Evolutionary conservation across 1,140 invertebrate genomes (phyloP).

Genomic region (Pinna nobilis): DNA sequence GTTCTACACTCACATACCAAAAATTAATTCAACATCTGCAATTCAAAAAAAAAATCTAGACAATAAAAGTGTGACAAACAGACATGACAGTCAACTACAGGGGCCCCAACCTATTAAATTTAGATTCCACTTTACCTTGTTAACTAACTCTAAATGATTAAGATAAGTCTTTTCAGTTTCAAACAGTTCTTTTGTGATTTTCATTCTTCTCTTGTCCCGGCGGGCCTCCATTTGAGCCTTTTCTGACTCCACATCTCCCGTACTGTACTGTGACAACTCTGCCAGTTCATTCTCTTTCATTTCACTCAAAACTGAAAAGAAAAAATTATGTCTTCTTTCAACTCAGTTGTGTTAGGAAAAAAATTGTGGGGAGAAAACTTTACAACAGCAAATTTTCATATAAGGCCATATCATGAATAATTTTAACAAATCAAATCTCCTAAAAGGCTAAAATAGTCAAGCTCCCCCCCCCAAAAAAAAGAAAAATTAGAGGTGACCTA

Average conservation of each 20-base stretch:
- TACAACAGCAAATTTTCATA: neutral
- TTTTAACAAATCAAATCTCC: too few relatives aligned
- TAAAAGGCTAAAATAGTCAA: too few relatives aligned
- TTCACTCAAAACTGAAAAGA: constrained; percentile 51
- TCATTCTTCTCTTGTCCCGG: constrained; percentile 59
- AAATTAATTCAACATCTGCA: too few relatives aligned
- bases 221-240: constrained; percentile 42
- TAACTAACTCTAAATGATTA: constrained; percentile 81
- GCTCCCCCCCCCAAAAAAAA: too few relatives aligned
- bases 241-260: constrained; percentile 26
- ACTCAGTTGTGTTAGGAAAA: neutral
- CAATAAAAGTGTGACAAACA: too few relatives aligned
- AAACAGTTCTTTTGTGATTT: constrained; percentile 79
- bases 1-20: too few relatives aligned
- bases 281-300: constrained; percentile 49
- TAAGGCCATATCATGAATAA: neutral
- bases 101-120: too few relatives aligned
- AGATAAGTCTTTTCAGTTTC: constrained; percentile 84
- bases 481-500: too few relatives aligned
- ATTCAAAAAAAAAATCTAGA: too few relatives aligned
- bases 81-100: too few relatives aligned
- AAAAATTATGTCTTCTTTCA: neutral
- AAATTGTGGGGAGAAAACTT: neutral
- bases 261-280: constrained; percentile 22
- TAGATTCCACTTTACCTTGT: constrained; percentile 78